Evolutionary conservation across 2,113 vertebrate genomes (phyloP).

Genomic region (Verasper variegatus): DNA sequence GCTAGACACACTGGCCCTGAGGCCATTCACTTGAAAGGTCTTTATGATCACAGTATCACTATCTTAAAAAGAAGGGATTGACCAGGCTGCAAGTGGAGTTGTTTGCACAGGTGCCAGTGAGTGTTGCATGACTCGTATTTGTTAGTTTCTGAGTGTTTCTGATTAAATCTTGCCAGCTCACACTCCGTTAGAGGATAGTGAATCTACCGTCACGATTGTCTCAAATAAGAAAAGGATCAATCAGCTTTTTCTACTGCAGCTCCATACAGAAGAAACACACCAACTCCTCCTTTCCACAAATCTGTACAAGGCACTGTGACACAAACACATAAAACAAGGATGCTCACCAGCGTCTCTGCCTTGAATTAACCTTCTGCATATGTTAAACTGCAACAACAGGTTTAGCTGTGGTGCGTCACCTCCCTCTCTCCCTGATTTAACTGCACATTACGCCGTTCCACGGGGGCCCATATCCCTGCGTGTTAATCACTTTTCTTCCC

Average conservation of each 20-base stretch:
- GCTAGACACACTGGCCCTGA: conserved; percentile 63
- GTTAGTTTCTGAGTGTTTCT: neutral
- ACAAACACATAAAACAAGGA: conserved; percentile 61
- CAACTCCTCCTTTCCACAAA: conserved; percentile 54
- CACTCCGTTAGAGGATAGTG: neutral
- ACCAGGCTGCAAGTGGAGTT: conserved; percentile 66
- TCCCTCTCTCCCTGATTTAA: conserved; percentile 79
- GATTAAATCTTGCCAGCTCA: conserved; percentile 11
- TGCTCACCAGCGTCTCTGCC: conserved; percentile 59
- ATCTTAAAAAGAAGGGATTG: conserved; percentile 80
- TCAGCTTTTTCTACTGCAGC: too few relatives aligned
- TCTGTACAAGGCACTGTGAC: conserved; percentile 51
- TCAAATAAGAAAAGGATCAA: neutral
- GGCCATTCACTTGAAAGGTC: conserved; percentile 80
- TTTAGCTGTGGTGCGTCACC: conserved; percentile 68
- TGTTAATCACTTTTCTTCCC: conserved; percentile 81
- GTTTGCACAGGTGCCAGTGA: conserved; percentile 87
- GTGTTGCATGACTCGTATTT: too few relatives aligned
- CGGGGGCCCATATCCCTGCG: conserved; percentile 78
- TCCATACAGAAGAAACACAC: conserved; percentile 18
- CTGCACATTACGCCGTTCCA: conserved; percentile 78
- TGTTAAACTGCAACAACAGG: conserved; percentile 82
- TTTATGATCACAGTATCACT: conserved; percentile 75
- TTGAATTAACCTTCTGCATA: conserved; percentile 80
- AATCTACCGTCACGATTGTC: neutral